A percentile compares a stretch with the other conserved stretches of the same genome.
Evolutionary conservation across 2,888 invertebrate genomes (phyloP).

Genomic region (Fragum whitleyi): DNA sequence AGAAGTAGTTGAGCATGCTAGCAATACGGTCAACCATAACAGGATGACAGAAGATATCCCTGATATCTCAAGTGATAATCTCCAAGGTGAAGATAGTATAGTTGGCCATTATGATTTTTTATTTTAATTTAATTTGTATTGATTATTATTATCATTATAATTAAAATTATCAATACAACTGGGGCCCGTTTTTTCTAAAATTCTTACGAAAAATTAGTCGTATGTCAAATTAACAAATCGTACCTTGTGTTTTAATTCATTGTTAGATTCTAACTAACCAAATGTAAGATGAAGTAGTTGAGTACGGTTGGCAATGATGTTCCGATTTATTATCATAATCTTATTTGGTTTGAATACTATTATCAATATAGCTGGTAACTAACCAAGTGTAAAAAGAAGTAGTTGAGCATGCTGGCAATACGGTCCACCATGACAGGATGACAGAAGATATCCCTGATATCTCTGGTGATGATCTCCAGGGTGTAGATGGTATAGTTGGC

Average conservation of each 20-base stretch:
- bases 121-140: too few species aligned
- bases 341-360: too few species aligned
- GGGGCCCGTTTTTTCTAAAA: too few species aligned
- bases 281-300: constrained; percentile 95
- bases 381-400: constrained; percentile 94
- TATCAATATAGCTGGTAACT: too few species aligned
- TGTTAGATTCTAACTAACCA: too few species aligned
- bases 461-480: constrained; percentile 87
- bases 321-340: too few species aligned
- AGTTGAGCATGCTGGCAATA: constrained; percentile 97
- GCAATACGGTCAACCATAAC: constrained; percentile 97
- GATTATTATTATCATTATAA: too few species aligned
- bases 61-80: constrained; percentile 81
- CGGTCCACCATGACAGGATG: constrained; percentile 96
- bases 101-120: constrained; percentile 95
- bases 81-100: constrained; percentile 95
- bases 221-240: too few species aligned
- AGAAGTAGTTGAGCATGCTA: constrained; percentile 97
- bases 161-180: too few species aligned
- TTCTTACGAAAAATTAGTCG: too few species aligned
- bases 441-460: constrained; percentile 90
- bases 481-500: constrained; percentile 95
- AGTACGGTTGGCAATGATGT: too few species aligned
- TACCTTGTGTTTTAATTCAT: too few species aligned
- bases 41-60: constrained; percentile 93